A percentile compares a stretch with the other conserved stretches of the same genome.
These are phyloP conservation scores for Ochropleura leucogaster DNA, from an alignment of 2,888 invertebrate species.

Conservation along the genomic window DNA sequence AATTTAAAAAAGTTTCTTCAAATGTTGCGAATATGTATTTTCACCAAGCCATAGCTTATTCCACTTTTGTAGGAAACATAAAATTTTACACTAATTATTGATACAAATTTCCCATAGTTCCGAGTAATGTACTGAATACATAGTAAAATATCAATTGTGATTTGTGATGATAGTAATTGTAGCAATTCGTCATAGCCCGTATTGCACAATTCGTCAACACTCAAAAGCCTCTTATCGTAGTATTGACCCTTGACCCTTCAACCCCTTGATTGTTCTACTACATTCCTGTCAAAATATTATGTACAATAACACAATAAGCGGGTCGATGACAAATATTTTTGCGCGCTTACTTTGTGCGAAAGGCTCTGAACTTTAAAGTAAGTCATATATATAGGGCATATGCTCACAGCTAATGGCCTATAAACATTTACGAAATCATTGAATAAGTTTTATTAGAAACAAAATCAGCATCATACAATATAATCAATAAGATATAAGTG, in stretches of 20 bases:
- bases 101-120: no score
- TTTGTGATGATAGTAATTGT: no score
- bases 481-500: conserved; percentile 55
- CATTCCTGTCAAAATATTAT: neutral
- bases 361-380: neutral
- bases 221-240: neutral
- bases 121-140: no score
- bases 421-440: conserved; percentile 3
- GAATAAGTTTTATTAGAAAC: conserved; percentile 41
- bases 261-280: neutral
- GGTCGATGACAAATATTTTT: neutral
- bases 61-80: no score
- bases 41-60: no score
- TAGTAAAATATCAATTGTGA: no score
- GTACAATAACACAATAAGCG: neutral
- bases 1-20: no score
- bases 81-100: no score
- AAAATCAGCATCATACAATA: conserved; percentile 24
- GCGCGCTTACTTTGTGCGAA: neutral
- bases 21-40: no score
- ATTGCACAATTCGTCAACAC: neutral
- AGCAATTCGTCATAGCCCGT: neutral
- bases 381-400: neutral
- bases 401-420: neutral
- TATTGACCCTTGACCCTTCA: neutral